These are phyloP conservation scores for Pelvicachromis taeniatus DNA, from an alignment of 2,113 vertebrate genomes.

Conservation along the genomic window DNA sequence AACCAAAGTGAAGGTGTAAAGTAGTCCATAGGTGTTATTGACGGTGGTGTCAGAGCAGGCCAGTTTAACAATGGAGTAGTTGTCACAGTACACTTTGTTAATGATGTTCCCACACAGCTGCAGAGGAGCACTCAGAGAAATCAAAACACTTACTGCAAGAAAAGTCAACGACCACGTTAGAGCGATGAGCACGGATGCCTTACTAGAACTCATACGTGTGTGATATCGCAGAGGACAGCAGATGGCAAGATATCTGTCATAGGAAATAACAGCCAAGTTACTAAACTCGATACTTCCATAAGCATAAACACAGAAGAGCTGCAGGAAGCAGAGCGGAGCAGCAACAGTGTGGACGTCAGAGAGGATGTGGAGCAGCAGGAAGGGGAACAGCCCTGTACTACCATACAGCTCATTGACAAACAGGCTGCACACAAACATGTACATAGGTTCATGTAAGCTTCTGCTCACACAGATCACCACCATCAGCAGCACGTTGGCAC, in stretches of 20 bases:
- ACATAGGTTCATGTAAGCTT: no score
- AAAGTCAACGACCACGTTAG: slow-evolving; percentile 22
- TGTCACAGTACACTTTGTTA: no score
- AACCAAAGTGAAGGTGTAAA: neutral
- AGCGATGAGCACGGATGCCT: neutral
- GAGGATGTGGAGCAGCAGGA: no score
- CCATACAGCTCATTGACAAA: no score
- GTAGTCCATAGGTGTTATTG: slow-evolving; percentile 38
- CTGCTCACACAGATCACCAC: no score
- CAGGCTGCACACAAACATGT: no score
- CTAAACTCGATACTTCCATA: neutral
- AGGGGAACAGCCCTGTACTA: no score
- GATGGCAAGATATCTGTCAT: slow-evolving; percentile 37
- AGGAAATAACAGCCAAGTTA: slow-evolving; percentile 17
- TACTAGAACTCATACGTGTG: neutral
- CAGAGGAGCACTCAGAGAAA: no score
- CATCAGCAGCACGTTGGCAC: no score
- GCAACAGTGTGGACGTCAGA: no score
- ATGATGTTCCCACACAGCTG: no score
- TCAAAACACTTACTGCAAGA: neutral
- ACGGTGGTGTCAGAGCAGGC: slow-evolving; percentile 40
- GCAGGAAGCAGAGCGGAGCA: neutral
- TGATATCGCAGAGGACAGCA: slow-evolving; percentile 19
- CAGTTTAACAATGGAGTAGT: slow-evolving; percentile 46
- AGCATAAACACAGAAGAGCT: neutral